Percentiles rank a stretch among this genome's conserved stretches.
phyloP scores from a whole-genome alignment of 2,888 invertebrate genomes.

The Entomobrya multifasciata region DNA sequence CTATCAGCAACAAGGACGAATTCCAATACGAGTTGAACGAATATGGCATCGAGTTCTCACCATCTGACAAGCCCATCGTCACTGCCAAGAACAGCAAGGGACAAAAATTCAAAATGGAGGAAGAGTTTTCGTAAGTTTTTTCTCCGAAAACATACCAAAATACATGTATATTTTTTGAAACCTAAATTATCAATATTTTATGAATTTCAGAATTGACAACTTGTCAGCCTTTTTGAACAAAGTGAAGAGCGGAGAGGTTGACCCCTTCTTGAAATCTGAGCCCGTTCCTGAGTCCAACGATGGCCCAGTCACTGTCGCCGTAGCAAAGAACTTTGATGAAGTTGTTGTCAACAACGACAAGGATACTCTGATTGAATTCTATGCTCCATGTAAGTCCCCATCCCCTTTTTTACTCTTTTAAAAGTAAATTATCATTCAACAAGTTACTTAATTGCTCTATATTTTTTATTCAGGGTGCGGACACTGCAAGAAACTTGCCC shows the following conservation, averaged over 20 bases:
- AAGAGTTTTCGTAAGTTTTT: slow-evolving; percentile 86
- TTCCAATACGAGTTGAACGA: slow-evolving; percentile 97
- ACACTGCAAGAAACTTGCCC: slow-evolving; percentile 97
- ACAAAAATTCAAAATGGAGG: slow-evolving; percentile 93
- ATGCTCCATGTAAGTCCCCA: slow-evolving; percentile 91
- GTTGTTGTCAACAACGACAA: slow-evolving; percentile 93
- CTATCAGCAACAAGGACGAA: slow-evolving; percentile 95
- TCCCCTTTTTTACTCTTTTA: background rate
- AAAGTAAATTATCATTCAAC: too few species aligned
- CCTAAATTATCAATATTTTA: background rate
- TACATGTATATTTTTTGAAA: background rate
- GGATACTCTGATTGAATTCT: slow-evolving; percentile 98
- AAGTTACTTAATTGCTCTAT: too few species aligned
- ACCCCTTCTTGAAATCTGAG: slow-evolving; percentile 97
- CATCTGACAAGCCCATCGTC: slow-evolving; percentile 94
- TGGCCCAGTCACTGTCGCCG: slow-evolving; percentile 92
- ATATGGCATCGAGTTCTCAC: slow-evolving; percentile 92
- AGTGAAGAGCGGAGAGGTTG: slow-evolving; percentile 90
- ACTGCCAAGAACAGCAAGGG: slow-evolving; percentile 91
- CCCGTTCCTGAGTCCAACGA: slow-evolving; percentile 92
- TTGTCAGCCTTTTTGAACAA: slow-evolving; percentile 93
- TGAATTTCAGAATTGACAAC: slow-evolving; percentile 87
- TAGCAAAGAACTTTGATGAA: slow-evolving; percentile 98
- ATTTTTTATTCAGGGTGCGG: slow-evolving; percentile 86
- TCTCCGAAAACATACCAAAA: background rate